Evolutionary conservation across 2,113 vertebrate genomes (phyloP).

Genomic region (Canis aureus): DNA sequence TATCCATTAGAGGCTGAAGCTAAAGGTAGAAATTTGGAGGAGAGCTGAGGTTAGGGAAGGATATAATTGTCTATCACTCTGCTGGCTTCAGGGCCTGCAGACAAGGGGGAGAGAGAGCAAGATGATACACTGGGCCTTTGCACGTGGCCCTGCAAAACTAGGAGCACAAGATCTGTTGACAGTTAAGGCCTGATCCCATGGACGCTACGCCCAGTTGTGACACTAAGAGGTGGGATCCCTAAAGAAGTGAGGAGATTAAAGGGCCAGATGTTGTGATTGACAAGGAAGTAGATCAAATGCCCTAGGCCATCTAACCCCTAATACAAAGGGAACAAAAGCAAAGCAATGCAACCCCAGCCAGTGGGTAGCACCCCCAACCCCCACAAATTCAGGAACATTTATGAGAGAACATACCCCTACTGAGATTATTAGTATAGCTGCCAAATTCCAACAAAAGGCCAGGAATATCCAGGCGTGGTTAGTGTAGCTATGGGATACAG

Average conservation of each 20-base stretch:
- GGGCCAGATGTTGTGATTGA: neutral
- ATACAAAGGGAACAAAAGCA: neutral
- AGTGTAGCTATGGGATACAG: neutral
- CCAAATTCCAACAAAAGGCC: neutral
- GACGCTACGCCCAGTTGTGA: neutral
- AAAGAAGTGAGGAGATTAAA: neutral
- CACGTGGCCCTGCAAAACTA: neutral
- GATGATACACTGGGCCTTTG: neutral
- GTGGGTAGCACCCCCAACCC: neutral
- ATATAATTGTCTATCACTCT: neutral
- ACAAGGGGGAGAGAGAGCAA: neutral
- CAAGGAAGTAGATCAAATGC: neutral
- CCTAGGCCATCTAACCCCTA: neutral
- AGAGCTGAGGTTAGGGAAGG: neutral
- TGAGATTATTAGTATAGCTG: neutral
- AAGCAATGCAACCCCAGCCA: neutral
- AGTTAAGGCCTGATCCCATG: neutral
- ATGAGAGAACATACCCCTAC: neutral
- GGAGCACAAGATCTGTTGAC: neutral
- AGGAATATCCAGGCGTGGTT: neutral
- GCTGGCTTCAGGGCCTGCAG: neutral
- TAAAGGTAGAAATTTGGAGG: neutral
- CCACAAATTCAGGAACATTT: neutral
- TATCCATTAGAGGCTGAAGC: neutral
- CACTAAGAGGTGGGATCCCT: neutral